Evolutionary conservation across 2,888 invertebrate genomes (phyloP), one percentile per base, ranked within the genome.

Genomic region (Coleophora deauratella): DNA sequence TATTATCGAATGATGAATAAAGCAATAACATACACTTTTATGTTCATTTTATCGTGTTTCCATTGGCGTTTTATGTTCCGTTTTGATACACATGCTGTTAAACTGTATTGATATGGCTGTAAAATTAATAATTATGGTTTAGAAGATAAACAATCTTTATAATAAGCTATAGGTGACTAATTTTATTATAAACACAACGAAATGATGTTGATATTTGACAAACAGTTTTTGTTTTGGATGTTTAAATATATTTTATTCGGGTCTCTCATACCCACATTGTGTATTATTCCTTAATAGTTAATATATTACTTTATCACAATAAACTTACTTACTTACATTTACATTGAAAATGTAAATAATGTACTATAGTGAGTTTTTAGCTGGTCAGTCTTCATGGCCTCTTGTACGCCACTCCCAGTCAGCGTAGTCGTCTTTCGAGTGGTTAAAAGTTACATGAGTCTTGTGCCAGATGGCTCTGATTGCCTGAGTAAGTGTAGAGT

Each of bases 1-100:
- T 84, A 80, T 69, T 50, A 66, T 68, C 59, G 68, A 76, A 78
- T 85, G 81, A 84, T 82, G 85, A 79, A 85, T 82, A 79, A 74
- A 75, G 82, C 62, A 63, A 80, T 85, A 82, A 85, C 81, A 79
- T 69, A 65, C 57, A 58, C 65, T 73, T 78, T 81, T 82, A 84
- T 70, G 81, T 66, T 55, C 66, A 50, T 65, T 66, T 80, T 84
- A 82, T 79, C 67, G 69, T 70, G 60, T 64, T 70, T 77, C 80
- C 81, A 82, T 80, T 74, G 78, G 65, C 67, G 69, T 60, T n/a
- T 76, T 74, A 73, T 67, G 72, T 64, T 70, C 64, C 65, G 65
- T 67, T 70, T 71, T 72, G 62, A 62, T 69, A 66, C 51, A 55
- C 54, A 64, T 53, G 55, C 21, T 62, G 59, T 65, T 71, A 64